phyloP scores from a whole-genome alignment of 2,888 invertebrate genomes.

The Sarcophaga subvicina region DNA sequence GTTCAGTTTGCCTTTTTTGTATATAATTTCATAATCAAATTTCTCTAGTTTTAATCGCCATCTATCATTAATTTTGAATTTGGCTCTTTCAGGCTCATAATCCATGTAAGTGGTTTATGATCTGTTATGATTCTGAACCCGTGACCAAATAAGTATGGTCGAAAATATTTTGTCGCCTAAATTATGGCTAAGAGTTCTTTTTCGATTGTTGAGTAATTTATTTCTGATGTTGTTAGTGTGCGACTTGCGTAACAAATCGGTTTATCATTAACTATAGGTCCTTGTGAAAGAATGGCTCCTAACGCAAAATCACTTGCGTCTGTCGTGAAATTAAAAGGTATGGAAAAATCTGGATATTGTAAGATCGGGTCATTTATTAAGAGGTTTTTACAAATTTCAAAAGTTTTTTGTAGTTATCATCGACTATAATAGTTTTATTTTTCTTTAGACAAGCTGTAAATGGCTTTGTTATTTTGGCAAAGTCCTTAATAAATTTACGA shows the following conservation, averaged over 20 bases:
- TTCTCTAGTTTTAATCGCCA: conserved; percentile 35
- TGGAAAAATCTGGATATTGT: conserved; percentile 72
- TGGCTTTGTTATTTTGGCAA: conserved; percentile 48
- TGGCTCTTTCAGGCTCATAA: conserved; percentile 35
- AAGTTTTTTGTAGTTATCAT: conserved; percentile 37
- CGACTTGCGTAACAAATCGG: conserved; percentile 74
- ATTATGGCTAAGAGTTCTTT: conserved; percentile 13
- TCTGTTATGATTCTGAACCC: conserved; percentile 24
- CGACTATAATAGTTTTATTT: conserved; percentile 3
- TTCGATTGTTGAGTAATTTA: conserved; percentile 2
- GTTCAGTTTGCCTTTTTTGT: conserved; percentile 42
- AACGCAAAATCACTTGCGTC: conserved; percentile 74
- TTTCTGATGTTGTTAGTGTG: conserved; percentile 52
- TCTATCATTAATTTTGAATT: conserved; percentile 38
- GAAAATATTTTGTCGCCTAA: conserved; percentile 7
- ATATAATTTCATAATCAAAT: conserved; percentile 46
- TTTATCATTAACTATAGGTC: conserved; percentile 70
- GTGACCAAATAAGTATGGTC: background rate
- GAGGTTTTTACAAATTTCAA: conserved; percentile 64
- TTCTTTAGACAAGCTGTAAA: conserved; percentile 61
- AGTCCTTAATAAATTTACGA: conserved; percentile 43
- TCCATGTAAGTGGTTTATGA: background rate
- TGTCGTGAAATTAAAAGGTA: conserved; percentile 75
- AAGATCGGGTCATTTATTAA: conserved; percentile 58
- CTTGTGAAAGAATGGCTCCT: conserved; percentile 74